Evolutionary conservation across 2,797 vertebrate species (phyloP), one percentile per base, ranked within the genome.

Genomic region (Phrynocephalus guinanensis): DNA sequence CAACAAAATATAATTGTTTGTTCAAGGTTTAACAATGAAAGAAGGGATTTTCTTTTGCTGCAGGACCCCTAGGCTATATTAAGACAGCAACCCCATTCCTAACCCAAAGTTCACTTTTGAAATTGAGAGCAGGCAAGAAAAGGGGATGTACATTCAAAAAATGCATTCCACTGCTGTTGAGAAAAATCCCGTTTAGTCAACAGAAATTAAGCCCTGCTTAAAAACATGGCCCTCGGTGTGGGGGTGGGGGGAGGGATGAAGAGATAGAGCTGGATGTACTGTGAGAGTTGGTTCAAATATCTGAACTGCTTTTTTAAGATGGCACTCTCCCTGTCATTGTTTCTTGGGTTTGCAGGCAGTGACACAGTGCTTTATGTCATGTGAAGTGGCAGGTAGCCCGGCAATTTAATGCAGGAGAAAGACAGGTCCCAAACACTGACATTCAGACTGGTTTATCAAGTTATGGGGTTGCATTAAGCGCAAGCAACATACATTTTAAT

Each of bases 251-350:
- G 75, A 84, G 33, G 52, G 76, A 66, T 3, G 44, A 26, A 76
- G 60, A 20, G 28, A 66, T 76, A 2, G 38, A 44, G 38, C 38
- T 44, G 3, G 38, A 44, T 20, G 30, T 66, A 79, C 15, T 16
- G 6, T 9, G 85, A 89, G 79, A 22, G 6, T 18, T 67, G 38
- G 79, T 28, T 60, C 84, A 86, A 79, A 38, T 38, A 38, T 38
- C 75, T 88, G 38, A 82, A 79, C 30, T 1, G 76, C 0, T 38
- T 66, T 63, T 44, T 76, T 38, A 10, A 18, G 1, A 85, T n/a
- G 84, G 24, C 33, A 91, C 87, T 81, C n/a, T 24, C 38, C 33
- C 68, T 33, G 48, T 28, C 76, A 16, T 15, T 80, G 26, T 60
- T 73, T 86, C 72, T 33, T 79, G 1, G 44, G n/a, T 30, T 79